Conservation (phyloP, 2,888 invertebrate species). For the Drosophila multiciliata region DNA sequence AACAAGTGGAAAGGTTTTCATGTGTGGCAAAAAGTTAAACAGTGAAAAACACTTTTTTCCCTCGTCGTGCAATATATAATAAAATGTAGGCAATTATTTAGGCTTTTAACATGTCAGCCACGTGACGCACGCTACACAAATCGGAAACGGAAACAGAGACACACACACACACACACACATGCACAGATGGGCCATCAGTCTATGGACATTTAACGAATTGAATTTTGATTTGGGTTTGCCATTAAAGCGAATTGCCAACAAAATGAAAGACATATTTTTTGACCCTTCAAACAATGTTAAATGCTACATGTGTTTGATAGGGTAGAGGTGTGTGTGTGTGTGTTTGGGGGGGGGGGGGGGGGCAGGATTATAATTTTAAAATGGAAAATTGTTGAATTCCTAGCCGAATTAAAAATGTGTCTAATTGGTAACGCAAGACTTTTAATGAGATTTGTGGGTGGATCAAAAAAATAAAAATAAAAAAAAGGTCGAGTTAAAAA, state of each 20-base stretch:
- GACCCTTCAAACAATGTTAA: constrained; percentile 24
- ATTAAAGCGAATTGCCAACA: constrained; percentile 42
- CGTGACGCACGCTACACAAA: constrained; percentile 57
- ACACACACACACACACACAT: constrained; percentile 23
- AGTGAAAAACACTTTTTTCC: constrained; percentile 23
- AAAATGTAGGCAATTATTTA: constrained; percentile 67
- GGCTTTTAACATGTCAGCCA: constrained; percentile 71
- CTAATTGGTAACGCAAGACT: constrained; percentile 34
- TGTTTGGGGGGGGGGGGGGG: not conserved
- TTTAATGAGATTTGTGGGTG: constrained; percentile 33
- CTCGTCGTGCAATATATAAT: constrained; percentile 28
- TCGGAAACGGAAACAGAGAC: constrained; percentile 58
- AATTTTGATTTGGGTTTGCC: constrained; percentile 65
- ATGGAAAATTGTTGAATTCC: constrained; percentile 21
- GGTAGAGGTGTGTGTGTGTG: too few species aligned
- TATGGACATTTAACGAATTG: constrained; percentile 48
- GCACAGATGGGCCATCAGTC: constrained; percentile 10
- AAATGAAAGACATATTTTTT: constrained; percentile 34
- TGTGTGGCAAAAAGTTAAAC: constrained; percentile 2
- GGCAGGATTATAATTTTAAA: too few species aligned
- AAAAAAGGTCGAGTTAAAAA: constrained; percentile 1
- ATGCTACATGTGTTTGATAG: constrained; percentile 26
- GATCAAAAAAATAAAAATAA: not conserved
- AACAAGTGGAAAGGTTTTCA: constrained; percentile 10
- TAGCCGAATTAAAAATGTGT: constrained; percentile 20